These are phyloP conservation scores for Artibeus lituratus DNA, from an alignment of 2,797 vertebrate genomes.

Conservation along the genomic window DNA sequence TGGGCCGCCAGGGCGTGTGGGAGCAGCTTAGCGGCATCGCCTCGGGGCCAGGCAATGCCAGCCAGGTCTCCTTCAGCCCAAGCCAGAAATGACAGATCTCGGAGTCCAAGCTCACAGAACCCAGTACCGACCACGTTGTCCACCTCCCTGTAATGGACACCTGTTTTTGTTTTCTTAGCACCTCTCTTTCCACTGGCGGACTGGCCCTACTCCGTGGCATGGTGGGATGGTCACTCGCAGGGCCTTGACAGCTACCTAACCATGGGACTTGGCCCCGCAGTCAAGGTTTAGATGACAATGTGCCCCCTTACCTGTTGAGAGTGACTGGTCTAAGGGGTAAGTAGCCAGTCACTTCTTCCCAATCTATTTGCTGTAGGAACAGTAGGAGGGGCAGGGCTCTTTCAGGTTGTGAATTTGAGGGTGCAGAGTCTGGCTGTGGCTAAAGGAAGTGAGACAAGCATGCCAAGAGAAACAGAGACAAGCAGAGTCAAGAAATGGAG, in stretches of 20 bases:
- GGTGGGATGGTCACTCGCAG: not conserved
- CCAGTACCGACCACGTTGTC: not conserved
- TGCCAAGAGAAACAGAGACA: not conserved
- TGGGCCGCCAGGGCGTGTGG: not conserved
- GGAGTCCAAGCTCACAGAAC: not conserved
- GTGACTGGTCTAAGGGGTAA: not conserved
- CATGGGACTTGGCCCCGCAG: not conserved
- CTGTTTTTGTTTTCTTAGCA: not conserved
- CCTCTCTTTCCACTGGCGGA: not conserved
- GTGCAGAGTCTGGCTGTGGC: not conserved
- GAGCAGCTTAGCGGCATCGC: accelerated
- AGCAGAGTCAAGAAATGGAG: not conserved
- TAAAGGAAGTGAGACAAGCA: not conserved
- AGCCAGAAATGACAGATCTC: not conserved
- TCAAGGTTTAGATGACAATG: not conserved
- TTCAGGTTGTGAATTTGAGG: not conserved
- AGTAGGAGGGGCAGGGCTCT: not conserved
- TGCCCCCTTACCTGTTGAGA: not conserved
- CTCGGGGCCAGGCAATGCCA: not conserved
- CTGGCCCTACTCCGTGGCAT: not conserved
- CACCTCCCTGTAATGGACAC: not conserved
- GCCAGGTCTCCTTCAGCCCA: not conserved
- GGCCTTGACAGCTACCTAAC: no score
- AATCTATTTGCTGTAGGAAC: not conserved
- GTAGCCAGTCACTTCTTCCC: not conserved